Conservation (phyloP, 2,113 vertebrate species). For the Chiloscyllium plagiosum region DNA sequence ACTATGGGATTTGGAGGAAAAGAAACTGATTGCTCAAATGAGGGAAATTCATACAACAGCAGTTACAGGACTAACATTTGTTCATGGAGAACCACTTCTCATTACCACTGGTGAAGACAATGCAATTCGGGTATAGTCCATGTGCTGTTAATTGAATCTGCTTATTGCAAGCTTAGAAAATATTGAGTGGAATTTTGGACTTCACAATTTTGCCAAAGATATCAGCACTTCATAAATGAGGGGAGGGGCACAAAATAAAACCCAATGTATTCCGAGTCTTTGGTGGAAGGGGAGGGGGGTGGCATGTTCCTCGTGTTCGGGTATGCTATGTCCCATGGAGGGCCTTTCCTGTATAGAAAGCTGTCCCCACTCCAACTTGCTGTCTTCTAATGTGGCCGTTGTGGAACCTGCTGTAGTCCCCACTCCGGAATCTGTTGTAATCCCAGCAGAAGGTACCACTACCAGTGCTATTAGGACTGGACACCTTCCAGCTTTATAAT, state of each 20-base stretch:
- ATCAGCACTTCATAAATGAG: too few species aligned
- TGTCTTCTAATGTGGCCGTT: neutral
- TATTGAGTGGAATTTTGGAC: neutral
- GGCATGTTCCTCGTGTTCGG: neutral
- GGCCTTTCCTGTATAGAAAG: too few species aligned
- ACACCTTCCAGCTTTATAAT: neutral
- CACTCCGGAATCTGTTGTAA: neutral
- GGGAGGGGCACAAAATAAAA: too few species aligned
- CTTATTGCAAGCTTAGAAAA: neutral
- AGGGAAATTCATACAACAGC: conserved; percentile 77
- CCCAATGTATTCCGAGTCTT: too few species aligned
- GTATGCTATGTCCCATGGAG: neutral
- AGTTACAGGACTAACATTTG: conserved; percentile 76
- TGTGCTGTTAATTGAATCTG: neutral
- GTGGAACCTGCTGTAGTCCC: too few species aligned
- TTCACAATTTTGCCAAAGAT: too few species aligned
- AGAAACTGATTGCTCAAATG: conserved; percentile 78
- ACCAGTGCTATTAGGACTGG: neutral
- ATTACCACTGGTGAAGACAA: conserved; percentile 90
- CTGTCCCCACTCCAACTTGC: neutral
- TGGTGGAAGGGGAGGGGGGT: too few species aligned
- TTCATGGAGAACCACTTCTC: conserved; percentile 82
- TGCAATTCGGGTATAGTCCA: conserved; percentile 69
- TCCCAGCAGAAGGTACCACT: too few species aligned
- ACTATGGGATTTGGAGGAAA: conserved; percentile 87